Evolutionary conservation across 2,797 vertebrate species (phyloP), one percentile per base, ranked within the genome.

Genomic region (Sparidentex hasta): DNA sequence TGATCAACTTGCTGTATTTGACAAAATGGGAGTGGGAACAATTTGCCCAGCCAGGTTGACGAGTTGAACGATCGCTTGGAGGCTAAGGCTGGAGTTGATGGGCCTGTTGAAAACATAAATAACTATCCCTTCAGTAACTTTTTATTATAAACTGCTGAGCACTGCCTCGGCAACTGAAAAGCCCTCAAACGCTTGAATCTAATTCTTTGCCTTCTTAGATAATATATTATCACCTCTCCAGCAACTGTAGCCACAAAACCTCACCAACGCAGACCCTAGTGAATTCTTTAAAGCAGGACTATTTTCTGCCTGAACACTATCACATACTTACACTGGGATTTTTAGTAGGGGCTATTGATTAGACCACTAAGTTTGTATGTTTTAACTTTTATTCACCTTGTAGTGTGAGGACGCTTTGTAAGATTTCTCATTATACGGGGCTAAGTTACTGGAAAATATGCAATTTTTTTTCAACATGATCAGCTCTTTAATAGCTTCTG

Each of bases 401-500:
- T 11, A 20, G 25, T 29, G 18, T 48, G 50, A 29, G 44, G 13
- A 27, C 29, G 3, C 3, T 38, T 64, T 52, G 4, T 7, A 29
- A 63, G 5, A 27, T 41, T 1, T 11, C 5, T 20, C 16, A 59
- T 48, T 65, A 70, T 64, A 44, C 23, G 29, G 5, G 5, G 48
- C 14, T 20, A 11, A 52, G 14, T 63, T 27, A 48, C 1, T 29
- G 25, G 21, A 68, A 79, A 65, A 38, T 67, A 70, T 52, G 14
- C 73, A 9, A 9, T 16, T 64, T 51, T 47, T 66, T 67, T 71
- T 29, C 58, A 68, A 57, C 27, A 13, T 44, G 27, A 4, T 1
- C 52, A 52, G 62, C 58, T 54, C 2, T 27, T 69, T 44, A 72
- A 54, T 41, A 61, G 62, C 21, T n/a, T 73, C 25, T 51, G 43